Percentiles rank a stretch among this genome's conserved stretches.
phyloP scores from a whole-genome alignment of 2,888 invertebrate genomes.

The Hemistola chrysoprasaria region DNA sequence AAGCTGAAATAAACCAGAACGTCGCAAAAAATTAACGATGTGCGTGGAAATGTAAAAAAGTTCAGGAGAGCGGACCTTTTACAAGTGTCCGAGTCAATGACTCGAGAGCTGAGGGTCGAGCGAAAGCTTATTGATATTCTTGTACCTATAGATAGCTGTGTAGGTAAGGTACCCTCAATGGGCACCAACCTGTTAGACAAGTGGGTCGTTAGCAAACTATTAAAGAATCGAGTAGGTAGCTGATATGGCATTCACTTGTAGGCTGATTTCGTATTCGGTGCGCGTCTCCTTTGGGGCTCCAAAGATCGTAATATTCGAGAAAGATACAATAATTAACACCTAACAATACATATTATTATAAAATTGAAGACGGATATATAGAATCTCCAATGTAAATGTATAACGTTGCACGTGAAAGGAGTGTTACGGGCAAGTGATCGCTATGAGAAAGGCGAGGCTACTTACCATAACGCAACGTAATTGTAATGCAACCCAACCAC shows the following conservation, averaged over 20 bases:
- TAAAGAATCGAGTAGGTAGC: slow-evolving; percentile 5
- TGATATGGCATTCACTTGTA: slow-evolving; percentile 2
- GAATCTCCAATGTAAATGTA: no score
- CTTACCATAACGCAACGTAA: not conserved
- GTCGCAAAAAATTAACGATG: slow-evolving; percentile 30
- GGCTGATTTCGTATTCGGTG: slow-evolving; percentile 4
- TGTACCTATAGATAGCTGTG: not conserved
- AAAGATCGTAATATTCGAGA: not conserved
- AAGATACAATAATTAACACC: no score
- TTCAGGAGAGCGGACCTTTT: slow-evolving; percentile 24
- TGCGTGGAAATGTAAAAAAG: slow-evolving; percentile 33
- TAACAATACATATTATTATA: no score
- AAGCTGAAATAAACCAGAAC: slow-evolving; percentile 19
- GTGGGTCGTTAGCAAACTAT: slow-evolving; percentile 2
- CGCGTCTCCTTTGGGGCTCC: not conserved
- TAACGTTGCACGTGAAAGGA: slow-evolving; percentile 5
- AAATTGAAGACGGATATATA: no score
- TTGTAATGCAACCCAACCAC: not conserved
- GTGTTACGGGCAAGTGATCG: slow-evolving; percentile 7
- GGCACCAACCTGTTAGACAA: slow-evolving; percentile 4
- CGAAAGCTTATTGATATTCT: slow-evolving; percentile 7
- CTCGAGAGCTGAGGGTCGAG: slow-evolving; percentile 16
- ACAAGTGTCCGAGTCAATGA: slow-evolving; percentile 29
- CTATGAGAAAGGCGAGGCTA: slow-evolving; percentile 6
- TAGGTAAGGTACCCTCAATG: slow-evolving; percentile 7